Conservation (phyloP, 1,140 invertebrate species). For the Drosophila serrata region DNA sequence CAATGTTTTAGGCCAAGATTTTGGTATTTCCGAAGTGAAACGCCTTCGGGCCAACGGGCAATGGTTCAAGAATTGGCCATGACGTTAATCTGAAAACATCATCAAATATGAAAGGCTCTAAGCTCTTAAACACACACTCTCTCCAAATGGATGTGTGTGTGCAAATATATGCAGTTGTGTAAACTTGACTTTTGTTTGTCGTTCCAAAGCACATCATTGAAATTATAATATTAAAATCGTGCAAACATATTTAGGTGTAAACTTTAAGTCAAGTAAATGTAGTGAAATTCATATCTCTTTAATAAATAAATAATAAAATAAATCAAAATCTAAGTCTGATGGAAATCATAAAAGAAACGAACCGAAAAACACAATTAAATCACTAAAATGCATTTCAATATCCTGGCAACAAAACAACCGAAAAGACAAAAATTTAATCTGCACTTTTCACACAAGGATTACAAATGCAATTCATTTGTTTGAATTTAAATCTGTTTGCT, state of each 20-base stretch:
- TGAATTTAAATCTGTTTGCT: constrained; percentile 45
- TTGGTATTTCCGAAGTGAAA: constrained; percentile 25
- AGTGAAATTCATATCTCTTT: background rate
- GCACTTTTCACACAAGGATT: constrained; percentile 24
- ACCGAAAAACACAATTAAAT: constrained; percentile 18
- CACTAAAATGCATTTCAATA: constrained; percentile 20
- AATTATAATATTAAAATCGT: constrained; percentile 34
- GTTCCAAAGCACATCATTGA: constrained; percentile 24
- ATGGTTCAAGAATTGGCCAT: constrained; percentile 44
- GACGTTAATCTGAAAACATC: constrained; percentile 66
- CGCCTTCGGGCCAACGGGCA: constrained; percentile 19
- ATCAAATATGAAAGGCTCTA: constrained; percentile 61
- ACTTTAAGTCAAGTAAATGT: background rate
- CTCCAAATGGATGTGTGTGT: constrained; percentile 10
- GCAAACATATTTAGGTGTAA: background rate
- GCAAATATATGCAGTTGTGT: constrained; percentile 26
- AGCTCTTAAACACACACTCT: constrained; percentile 24
- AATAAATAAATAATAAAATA: background rate
- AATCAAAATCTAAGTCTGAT: background rate
- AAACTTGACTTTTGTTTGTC: constrained; percentile 40
- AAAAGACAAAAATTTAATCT: constrained; percentile 34
- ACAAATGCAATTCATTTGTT: constrained; percentile 48
- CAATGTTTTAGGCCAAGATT: constrained; percentile 40
- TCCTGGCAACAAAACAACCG: constrained; percentile 3
- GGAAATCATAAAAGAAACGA: background rate